Evolutionary conservation across 2,888 invertebrate genomes (phyloP).

Genomic region (Callyntrura guangdongensis): DNA sequence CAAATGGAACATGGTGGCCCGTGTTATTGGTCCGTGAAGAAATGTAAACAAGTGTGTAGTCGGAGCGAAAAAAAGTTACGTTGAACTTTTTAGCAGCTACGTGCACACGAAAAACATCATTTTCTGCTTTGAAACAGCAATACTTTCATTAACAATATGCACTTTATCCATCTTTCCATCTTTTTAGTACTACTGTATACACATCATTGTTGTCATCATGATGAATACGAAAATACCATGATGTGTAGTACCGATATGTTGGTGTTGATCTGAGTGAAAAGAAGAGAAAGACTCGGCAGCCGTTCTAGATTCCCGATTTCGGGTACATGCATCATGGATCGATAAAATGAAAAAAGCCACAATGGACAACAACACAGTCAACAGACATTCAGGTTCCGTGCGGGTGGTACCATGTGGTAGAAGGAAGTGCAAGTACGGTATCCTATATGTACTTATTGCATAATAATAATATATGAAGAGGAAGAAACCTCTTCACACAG

Average conservation of each 20-base stretch:
- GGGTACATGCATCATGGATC: constrained; percentile 57
- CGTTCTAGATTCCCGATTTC: constrained; percentile 73
- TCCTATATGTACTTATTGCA: constrained; percentile 15
- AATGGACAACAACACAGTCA: constrained; percentile 63
- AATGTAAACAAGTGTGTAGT: too few relatives aligned
- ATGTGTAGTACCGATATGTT: too few relatives aligned
- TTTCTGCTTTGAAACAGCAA: too few relatives aligned
- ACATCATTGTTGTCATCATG: constrained; percentile 9
- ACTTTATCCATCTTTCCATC: neutral
- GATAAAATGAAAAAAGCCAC: constrained; percentile 73
- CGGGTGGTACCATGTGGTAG: constrained; percentile 72
- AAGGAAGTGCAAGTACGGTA: constrained; percentile 41
- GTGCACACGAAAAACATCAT: too few relatives aligned
- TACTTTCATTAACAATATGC: neutral
- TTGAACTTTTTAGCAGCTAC: too few relatives aligned
- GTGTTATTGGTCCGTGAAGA: too few relatives aligned
- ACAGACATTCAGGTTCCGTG: constrained; percentile 65
- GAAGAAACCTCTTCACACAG: constrained; percentile 21
- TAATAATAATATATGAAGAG: constrained; percentile 11
- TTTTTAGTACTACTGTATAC: neutral
- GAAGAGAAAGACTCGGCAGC: constrained; percentile 62
- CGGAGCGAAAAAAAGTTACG: too few relatives aligned
- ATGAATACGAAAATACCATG: neutral
- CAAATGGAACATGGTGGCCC: too few relatives aligned
- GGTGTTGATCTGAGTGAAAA: neutral